A percentile compares a stretch with the other conserved stretches of the same genome.
These are phyloP conservation scores for Sycophila texana DNA, from an alignment of 2,888 invertebrate species.

Conservation along the genomic window DNA sequence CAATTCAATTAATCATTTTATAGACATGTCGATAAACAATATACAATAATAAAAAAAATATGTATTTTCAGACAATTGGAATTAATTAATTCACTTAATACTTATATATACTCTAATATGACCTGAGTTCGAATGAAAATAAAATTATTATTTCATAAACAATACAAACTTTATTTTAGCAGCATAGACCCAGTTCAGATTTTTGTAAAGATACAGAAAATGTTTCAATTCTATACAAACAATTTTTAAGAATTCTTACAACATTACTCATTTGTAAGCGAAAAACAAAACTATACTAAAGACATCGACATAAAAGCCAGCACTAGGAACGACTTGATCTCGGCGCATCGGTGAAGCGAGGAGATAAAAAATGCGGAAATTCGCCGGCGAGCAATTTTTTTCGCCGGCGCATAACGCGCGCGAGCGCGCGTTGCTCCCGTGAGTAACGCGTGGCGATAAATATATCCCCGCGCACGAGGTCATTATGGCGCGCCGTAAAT, in stretches of 20 bases:
- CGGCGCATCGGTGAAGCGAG: background rate
- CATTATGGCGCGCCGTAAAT: conserved; percentile 42
- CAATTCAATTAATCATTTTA: too few species aligned
- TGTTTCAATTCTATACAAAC: too few species aligned
- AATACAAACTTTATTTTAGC: too few species aligned
- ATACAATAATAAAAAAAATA: too few species aligned
- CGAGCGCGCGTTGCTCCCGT: background rate
- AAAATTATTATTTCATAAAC: too few species aligned
- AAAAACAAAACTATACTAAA: background rate
- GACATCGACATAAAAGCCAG: background rate
- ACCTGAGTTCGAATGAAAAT: too few species aligned
- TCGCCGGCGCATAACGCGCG: background rate
- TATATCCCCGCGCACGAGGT: conserved; percentile 31
- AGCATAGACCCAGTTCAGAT: too few species aligned
- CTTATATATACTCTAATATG: too few species aligned
- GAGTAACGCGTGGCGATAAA: conserved; percentile 38
- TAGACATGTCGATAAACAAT: too few species aligned
- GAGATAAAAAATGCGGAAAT: background rate
- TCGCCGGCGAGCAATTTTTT: conserved; percentile 19
- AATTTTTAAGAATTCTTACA: background rate
- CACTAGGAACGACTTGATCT: background rate
- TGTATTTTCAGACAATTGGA: too few species aligned
- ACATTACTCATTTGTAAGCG: background rate
- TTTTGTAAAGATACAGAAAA: too few species aligned
- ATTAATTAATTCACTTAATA: too few species aligned